Evolutionary conservation across 2,888 invertebrate species (phyloP).

Genomic region (Clanis bilineata): DNA sequence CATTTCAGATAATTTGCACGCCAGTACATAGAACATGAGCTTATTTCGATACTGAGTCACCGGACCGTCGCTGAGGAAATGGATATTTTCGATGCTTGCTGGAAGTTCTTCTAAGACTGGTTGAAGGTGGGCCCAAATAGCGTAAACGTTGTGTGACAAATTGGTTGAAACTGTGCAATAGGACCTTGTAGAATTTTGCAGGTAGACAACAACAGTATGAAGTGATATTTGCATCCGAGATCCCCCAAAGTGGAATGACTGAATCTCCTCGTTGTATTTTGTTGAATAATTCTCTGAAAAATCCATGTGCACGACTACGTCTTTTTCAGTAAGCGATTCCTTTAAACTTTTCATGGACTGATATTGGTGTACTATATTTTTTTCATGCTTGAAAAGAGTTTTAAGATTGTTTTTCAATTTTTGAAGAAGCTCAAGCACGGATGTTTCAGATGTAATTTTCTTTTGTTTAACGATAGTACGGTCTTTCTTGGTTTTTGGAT

Average conservation of each 20-base stretch:
- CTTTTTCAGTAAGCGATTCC: constrained; percentile 25
- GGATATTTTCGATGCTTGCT: constrained; percentile 32
- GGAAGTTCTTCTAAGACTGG: constrained; percentile 22
- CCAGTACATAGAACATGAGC: constrained; percentile 41
- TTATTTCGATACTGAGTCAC: constrained; percentile 48
- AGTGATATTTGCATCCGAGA: constrained; percentile 39
- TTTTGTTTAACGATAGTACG: constrained; percentile 17
- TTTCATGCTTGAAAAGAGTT: constrained; percentile 17
- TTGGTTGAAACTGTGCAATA: constrained; percentile 39
- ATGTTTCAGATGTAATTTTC: constrained; percentile 12
- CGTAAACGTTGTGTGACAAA: constrained; percentile 34
- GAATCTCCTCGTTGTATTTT: constrained; percentile 44
- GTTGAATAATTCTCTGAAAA: constrained; percentile 50
- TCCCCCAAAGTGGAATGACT: constrained; percentile 36
- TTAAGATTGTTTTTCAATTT: constrained; percentile 18
- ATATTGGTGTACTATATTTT: constrained; percentile 22
- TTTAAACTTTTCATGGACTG: constrained; percentile 18
- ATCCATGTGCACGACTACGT: constrained; percentile 33
- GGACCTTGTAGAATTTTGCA: constrained; percentile 25
- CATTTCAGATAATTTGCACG: constrained; percentile 31
- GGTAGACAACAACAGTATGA: constrained; percentile 50
- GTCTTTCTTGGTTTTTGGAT: constrained; percentile 21
- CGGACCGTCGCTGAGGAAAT: constrained; percentile 47
- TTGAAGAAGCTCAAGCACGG: constrained; percentile 7
- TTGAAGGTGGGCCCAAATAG: constrained; percentile 29